These are phyloP conservation scores for Bubo scandiacus DNA, from an alignment of 2,113 vertebrate species.

Conservation along the genomic window DNA sequence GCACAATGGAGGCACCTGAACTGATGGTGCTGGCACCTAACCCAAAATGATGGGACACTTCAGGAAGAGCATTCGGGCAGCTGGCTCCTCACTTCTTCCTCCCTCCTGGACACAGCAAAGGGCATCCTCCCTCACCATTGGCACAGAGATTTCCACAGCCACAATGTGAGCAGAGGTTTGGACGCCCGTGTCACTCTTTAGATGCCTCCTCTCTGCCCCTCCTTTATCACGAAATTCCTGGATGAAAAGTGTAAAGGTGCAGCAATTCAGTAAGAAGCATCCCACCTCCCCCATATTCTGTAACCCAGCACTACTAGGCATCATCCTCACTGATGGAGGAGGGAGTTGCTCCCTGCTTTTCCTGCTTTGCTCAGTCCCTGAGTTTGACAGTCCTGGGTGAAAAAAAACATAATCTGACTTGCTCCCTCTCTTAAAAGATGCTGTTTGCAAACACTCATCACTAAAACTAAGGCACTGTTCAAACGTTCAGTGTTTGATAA, in stretches of 20 bases:
- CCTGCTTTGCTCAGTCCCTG: background rate
- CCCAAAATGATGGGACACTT: fast-evolving
- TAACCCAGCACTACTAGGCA: background rate
- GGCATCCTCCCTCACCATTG: background rate
- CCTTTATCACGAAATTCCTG: background rate
- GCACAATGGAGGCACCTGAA: background rate
- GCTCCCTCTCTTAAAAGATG: background rate
- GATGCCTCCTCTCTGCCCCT: background rate
- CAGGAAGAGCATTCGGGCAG: background rate
- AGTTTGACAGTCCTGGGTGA: background rate
- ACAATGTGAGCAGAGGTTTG: fast-evolving
- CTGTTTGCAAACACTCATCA: background rate
- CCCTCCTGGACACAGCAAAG: background rate
- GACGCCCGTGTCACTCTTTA: fast-evolving
- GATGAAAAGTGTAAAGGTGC: background rate
- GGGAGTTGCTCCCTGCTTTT: background rate
- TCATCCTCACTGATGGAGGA: background rate
- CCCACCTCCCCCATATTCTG: background rate
- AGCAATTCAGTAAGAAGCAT: background rate
- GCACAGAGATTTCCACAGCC: background rate
- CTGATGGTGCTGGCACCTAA: background rate
- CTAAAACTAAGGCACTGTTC: background rate
- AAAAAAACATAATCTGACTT: background rate
- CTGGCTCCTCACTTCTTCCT: fast-evolving
- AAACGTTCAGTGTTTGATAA: background rate